Base-by-base conservation (phyloP, 2,888 invertebrate genomes). In the Ochropleura plecta region DNA sequence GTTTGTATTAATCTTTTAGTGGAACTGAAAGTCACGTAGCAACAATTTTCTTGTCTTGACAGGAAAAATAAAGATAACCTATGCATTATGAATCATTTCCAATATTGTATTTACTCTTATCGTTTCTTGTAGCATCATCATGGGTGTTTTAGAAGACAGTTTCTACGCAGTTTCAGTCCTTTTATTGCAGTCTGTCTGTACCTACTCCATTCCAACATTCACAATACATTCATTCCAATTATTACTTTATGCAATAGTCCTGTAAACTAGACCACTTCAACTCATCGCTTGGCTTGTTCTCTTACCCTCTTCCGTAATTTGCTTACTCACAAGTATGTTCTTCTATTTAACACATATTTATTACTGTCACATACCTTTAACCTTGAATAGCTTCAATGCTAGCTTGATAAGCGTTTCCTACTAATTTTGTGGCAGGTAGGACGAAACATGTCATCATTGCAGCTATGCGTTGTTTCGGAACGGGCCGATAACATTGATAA, bases 401-500 rank as follows among this genome's bases (percentile, higher is more conserved):
- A 49, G 70, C 68, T 55, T 69, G 75, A 74, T 74, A 78, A 82
- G 67, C 46, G 18, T 75, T 70, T 2, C 20, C 44, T 73, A 64
- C 62, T 57, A 80, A 80, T 87, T 78, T 76, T 20, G n/a, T 77
- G 44, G 42, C 72, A 48, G 44, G 42, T 73, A 55, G 55, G 63
- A 67, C 62, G 55, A 78, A 76, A 84, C 65, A 62, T 84, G 71
- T 72, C 83, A 85, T 86, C 84, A 82, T 81, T 77, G 76, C 67
- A 78, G 73, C 60, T 76, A 77, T 78, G 79, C 82, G 80, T 86
- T 86, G 86, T 88, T 86, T 83, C 60, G 74, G 80, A 75, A 79
- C 79, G 73, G 46, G 48, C 59, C 82, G 78, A 88, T 88, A 86
- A 71, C 59, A 74, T 20, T 81, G 88, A 90, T 89, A 89, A 84